These are phyloP conservation scores for Steromphala cineraria DNA, from an alignment of 2,888 invertebrate species.

Conservation along the genomic window DNA sequence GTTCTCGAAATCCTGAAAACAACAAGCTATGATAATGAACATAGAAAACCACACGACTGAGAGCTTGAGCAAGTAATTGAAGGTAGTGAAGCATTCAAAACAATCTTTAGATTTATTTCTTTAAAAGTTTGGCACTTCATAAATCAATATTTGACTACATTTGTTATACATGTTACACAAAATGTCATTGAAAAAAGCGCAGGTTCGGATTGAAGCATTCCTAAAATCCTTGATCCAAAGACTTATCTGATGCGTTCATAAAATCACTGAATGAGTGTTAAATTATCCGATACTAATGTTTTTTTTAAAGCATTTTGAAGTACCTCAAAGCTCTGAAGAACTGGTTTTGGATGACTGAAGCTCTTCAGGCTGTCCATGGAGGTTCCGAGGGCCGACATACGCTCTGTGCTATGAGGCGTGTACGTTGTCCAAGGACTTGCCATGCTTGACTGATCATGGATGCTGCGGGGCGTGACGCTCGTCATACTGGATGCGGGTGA, in stretches of 20 bases:
- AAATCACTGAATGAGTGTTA: too few relatives aligned
- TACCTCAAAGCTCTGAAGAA: slow-evolving; percentile 64
- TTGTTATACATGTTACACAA: too few relatives aligned
- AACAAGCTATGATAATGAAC: neutral
- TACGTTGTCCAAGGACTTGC: slow-evolving; percentile 29
- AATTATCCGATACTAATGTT: neutral
- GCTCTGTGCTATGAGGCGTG: slow-evolving; percentile 33
- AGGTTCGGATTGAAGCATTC: too few relatives aligned
- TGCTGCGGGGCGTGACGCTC: slow-evolving; percentile 56
- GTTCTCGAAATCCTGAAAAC: slow-evolving; percentile 82
- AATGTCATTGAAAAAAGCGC: too few relatives aligned
- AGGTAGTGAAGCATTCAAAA: too few relatives aligned
- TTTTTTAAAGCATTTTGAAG: neutral
- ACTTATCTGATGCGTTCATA: neutral
- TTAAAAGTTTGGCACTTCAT: too few relatives aligned
- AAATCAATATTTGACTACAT: too few relatives aligned
- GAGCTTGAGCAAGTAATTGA: too few relatives aligned
- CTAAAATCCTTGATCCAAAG: too few relatives aligned
- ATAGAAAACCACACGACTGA: neutral
- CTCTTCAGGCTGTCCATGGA: slow-evolving; percentile 28
- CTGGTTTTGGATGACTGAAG: slow-evolving; percentile 55
- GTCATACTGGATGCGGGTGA: slow-evolving; percentile 59
- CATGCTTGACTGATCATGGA: slow-evolving; percentile 51
- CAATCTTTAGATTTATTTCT: too few relatives aligned
- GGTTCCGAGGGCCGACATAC: slow-evolving; percentile 46